Conservation (phyloP, 1,140 invertebrate genomes). For the Lordiphosa mommai region DNA sequence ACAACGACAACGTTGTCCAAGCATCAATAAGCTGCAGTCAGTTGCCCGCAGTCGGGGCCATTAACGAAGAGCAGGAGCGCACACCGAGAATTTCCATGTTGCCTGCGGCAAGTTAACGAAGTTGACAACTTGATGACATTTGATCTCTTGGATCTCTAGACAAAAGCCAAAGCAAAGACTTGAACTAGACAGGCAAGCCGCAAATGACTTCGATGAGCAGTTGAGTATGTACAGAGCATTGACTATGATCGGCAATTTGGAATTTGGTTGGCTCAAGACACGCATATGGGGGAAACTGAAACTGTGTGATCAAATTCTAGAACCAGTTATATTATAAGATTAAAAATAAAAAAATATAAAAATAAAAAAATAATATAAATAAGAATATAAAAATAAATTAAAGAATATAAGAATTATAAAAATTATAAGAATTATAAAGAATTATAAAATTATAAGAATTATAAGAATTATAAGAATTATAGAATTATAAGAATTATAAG, state of each 20-base stretch:
- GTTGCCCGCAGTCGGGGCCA: constrained; percentile 12
- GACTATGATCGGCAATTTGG: constrained; percentile 41
- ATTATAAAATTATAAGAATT: no score
- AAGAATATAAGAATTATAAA: no score
- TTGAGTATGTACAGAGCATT: constrained; percentile 24
- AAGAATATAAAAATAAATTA: no score
- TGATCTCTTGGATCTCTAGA: constrained; percentile 57
- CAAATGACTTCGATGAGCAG: constrained; percentile 68
- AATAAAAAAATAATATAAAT: no score
- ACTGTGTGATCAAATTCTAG: no score
- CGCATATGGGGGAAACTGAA: constrained; percentile 16
- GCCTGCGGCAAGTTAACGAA: constrained; percentile 71
- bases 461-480: no score
- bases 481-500: no score
- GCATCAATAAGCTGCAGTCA: constrained; percentile 66
- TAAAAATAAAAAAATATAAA: no score
- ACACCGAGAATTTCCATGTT: constrained; percentile 5
- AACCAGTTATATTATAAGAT: no score
- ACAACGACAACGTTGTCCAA: constrained; percentile 25
- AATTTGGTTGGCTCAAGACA: constrained; percentile 30
- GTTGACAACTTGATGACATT: constrained; percentile 78
- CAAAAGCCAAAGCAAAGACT: not conserved
- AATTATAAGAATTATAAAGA: no score
- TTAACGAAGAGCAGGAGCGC: constrained; percentile 32
- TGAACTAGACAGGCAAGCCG: constrained; percentile 32